Percentiles rank a stretch among this genome's conserved stretches.
Conservation (phyloP, 2,797 vertebrate species). For the Hydrophis major region DNA sequence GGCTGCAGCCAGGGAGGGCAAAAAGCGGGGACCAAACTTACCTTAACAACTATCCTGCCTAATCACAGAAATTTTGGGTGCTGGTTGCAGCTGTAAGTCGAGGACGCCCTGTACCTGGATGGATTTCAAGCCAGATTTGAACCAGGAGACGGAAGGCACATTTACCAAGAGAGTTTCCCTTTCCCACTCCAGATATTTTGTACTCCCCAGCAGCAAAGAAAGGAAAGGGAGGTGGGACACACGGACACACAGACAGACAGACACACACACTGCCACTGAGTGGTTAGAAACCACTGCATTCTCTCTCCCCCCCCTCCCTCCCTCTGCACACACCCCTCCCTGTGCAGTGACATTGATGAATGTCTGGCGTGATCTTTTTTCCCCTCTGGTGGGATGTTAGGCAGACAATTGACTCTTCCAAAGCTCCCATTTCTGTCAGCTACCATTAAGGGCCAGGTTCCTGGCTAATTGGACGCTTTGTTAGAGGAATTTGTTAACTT, state of each 20-base stretch:
- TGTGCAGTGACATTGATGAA: neutral
- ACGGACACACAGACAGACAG: no score
- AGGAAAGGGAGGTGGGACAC: no score
- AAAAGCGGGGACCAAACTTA: no score
- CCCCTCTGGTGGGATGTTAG: constrained; percentile 56
- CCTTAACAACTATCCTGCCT: no score
- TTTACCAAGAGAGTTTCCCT: neutral
- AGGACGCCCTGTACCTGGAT: neutral
- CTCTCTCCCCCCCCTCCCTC: neutral
- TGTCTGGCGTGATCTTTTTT: constrained; percentile 2
- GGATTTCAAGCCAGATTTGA: neutral
- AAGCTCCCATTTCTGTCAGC: constrained; percentile 64
- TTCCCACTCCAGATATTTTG: neutral
- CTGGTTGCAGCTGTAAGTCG: no score
- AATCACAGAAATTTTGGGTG: no score
- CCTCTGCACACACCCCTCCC: neutral
- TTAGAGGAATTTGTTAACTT: constrained; percentile 62
- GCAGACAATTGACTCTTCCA: constrained; percentile 55
- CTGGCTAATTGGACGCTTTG: constrained; percentile 66
- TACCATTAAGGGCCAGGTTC: constrained; percentile 62
- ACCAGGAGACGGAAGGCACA: neutral
- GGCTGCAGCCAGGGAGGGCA: no score
- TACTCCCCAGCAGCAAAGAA: neutral
- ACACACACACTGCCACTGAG: neutral
- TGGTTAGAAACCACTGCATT: neutral